phyloP scores from a whole-genome alignment of 2,113 vertebrate species.

The Muscicapa adusta region DNA sequence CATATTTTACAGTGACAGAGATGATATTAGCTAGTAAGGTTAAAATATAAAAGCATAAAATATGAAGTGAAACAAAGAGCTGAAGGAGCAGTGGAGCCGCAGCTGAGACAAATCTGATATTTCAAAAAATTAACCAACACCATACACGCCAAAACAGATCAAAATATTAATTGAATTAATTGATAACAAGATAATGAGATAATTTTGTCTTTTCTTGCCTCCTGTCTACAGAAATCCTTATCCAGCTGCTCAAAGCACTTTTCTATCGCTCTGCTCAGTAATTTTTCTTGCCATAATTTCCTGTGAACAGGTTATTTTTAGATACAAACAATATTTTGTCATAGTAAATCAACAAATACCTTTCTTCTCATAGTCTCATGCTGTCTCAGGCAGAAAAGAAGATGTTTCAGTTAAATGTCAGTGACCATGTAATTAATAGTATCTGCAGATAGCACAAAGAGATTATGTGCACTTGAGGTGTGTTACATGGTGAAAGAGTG shows the following conservation, averaged over 20 bases:
- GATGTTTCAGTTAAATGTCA: background rate
- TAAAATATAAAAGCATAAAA: background rate
- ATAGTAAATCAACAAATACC: background rate
- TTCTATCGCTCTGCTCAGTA: background rate
- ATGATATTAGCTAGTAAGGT: background rate
- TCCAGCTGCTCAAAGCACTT: background rate
- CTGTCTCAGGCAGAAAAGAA: background rate
- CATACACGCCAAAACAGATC: background rate
- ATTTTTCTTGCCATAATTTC: background rate
- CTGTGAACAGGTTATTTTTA: background rate
- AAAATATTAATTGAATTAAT: background rate
- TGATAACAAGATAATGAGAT: background rate
- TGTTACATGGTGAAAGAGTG: background rate
- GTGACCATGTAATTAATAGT: background rate
- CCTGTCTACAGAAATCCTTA: background rate
- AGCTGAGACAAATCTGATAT: background rate
- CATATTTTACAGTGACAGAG: background rate
- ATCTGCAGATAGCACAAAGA: background rate
- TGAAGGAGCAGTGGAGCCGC: background rate
- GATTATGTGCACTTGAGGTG: background rate
- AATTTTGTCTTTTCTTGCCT: background rate
- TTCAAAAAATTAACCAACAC: background rate
- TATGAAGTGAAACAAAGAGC: background rate
- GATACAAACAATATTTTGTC: background rate
- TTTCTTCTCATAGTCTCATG: rapidly evolving